These are phyloP conservation scores for Lordiphosa mommai DNA, from an alignment of 1,140 invertebrate genomes.

Conservation along the genomic window DNA sequence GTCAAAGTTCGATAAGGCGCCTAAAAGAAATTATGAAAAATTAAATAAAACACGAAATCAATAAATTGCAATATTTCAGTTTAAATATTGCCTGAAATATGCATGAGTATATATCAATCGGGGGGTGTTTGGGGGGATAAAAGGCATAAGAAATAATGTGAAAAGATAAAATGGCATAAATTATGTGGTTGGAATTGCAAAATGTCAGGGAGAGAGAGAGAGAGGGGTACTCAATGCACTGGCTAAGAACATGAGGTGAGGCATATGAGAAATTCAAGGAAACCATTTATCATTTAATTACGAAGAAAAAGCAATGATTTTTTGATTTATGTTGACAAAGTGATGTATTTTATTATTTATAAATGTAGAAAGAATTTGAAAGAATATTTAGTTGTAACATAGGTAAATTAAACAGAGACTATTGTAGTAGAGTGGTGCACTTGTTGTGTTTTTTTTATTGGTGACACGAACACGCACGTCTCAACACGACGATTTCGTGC, in stretches of 20 bases:
- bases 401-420: too few species aligned
- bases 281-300: too few species aligned
- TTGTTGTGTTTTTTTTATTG: too few species aligned
- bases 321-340: too few species aligned
- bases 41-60: slow-evolving; percentile 66
- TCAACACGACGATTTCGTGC: too few species aligned
- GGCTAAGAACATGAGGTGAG: background rate
- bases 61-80: slow-evolving; percentile 61
- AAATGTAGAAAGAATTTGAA: too few species aligned
- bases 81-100: slow-evolving; percentile 63
- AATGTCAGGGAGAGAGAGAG: background rate
- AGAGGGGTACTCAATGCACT: background rate
- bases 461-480: too few species aligned
- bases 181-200: slow-evolving; percentile 13
- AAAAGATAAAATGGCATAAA: slow-evolving; percentile 21
- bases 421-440: too few species aligned
- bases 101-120: slow-evolving; percentile 43
- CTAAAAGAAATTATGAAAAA: slow-evolving; percentile 40
- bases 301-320: too few species aligned
- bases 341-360: too few species aligned
- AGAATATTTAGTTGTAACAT: too few species aligned
- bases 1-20: slow-evolving; percentile 37
- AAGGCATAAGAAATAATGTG: background rate
- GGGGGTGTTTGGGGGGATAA: background rate
- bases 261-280: slow-evolving; percentile 12